phyloP scores from a whole-genome alignment of 2,113 vertebrate species.

The Platycercus adscitus region DNA sequence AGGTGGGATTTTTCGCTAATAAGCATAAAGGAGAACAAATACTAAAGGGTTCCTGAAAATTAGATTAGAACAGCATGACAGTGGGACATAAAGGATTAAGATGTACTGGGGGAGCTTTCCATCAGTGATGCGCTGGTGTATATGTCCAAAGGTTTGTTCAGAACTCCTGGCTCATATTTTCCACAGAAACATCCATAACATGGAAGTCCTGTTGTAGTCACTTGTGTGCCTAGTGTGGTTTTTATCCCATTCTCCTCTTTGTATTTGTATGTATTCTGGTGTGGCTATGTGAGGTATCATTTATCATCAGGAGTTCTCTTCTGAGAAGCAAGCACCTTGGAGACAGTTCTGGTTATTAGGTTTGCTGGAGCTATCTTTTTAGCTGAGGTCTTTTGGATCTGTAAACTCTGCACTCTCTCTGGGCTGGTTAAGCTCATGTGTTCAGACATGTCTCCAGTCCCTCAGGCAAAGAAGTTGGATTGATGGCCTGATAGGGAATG shows the following conservation, averaged over 20 bases:
- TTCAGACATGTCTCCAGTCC: neutral
- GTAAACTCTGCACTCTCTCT: neutral
- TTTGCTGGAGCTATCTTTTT: accelerated
- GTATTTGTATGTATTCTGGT: accelerated
- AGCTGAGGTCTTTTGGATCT: neutral
- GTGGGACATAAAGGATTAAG: neutral
- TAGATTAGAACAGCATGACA: neutral
- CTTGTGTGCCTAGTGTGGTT: neutral
- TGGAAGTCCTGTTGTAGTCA: neutral
- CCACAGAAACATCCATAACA: accelerated
- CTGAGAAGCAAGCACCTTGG: neutral
- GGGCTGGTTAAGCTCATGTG: accelerated
- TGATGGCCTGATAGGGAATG: accelerated
- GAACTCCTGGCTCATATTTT: accelerated
- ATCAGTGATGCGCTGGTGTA: accelerated
- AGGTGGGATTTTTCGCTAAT: neutral
- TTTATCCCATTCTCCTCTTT: neutral
- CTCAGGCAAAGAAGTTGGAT: neutral
- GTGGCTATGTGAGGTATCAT: accelerated
- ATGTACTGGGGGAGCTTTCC: accelerated
- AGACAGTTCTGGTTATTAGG: neutral
- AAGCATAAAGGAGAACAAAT: neutral
- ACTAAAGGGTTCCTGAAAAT: neutral
- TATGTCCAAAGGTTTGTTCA: accelerated
- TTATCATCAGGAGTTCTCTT: neutral